phyloP scores from a whole-genome alignment of 2,888 invertebrate species.

The Phrixothrix hirtus region DNA sequence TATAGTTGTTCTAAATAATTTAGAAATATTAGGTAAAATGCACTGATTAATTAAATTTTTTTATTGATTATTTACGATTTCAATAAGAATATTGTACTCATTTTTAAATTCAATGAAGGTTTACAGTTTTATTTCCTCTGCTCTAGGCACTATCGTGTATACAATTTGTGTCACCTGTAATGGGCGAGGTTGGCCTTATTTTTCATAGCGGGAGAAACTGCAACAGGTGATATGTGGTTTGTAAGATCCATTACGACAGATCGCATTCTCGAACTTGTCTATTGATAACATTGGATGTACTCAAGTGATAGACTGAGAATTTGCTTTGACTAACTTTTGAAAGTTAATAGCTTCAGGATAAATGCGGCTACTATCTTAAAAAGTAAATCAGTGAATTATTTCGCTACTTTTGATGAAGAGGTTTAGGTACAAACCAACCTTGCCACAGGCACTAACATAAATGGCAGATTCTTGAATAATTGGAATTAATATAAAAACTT shows the following conservation, averaged over 20 bases:
- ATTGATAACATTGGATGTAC: constrained; percentile 14
- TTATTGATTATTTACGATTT: background rate
- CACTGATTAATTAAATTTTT: background rate
- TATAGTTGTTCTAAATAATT: too few species aligned
- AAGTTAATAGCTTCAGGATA: too few species aligned
- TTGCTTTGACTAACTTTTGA: too few species aligned
- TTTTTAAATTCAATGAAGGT: constrained; percentile 5
- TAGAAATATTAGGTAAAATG: too few species aligned
- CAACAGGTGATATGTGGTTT: constrained; percentile 29
- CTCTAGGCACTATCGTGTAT: constrained; percentile 14
- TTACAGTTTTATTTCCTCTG: constrained; percentile 13
- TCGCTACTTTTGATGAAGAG: too few species aligned
- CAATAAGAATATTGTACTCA: background rate
- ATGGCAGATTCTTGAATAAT: too few species aligned
- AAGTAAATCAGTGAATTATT: too few species aligned
- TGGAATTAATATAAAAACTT: too few species aligned
- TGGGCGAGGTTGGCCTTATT: constrained; percentile 26
- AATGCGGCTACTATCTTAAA: too few species aligned
- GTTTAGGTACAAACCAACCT: too few species aligned
- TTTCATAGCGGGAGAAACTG: constrained; percentile 19
- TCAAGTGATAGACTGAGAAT: constrained; percentile 12
- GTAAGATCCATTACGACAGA: constrained; percentile 17
- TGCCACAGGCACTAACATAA: too few species aligned
- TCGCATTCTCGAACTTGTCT: constrained; percentile 15
- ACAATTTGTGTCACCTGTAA: constrained; percentile 27